Conservation (phyloP, 2,113 vertebrate genomes). For the Tricholaema leucomelas region DNA sequence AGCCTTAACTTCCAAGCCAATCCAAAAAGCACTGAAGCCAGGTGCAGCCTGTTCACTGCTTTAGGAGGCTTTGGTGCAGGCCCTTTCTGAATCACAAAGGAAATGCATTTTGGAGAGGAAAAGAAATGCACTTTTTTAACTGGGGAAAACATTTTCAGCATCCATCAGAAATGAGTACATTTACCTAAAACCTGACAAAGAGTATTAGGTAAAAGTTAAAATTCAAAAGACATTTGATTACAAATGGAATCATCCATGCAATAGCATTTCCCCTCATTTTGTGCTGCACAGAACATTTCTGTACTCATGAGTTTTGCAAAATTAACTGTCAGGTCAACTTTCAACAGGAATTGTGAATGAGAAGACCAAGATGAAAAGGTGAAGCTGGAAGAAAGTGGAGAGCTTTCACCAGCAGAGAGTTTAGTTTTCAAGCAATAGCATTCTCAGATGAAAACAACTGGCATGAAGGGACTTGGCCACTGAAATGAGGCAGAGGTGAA, state of each 20-base stretch:
- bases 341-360: not conserved
- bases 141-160: not conserved
- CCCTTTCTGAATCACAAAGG: not conserved
- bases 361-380: not conserved
- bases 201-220: not conserved
- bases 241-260: not conserved
- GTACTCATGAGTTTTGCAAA: not conserved
- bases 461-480: not conserved
- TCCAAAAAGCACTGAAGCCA: conserved; percentile 17
- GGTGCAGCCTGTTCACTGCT: not conserved
- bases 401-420: not conserved
- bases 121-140: not conserved
- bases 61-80: not conserved
- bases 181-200: not conserved
- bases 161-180: not conserved
- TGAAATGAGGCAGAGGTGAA: not conserved
- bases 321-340: not conserved
- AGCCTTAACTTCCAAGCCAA: not conserved
- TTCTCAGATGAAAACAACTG: not conserved
- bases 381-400: not conserved
- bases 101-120: not conserved
- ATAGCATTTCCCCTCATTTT: not conserved
- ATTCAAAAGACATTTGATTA: not conserved
- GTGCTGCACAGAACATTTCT: not conserved
- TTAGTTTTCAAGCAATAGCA: not conserved